These are phyloP conservation scores for Siniperca scherzeri DNA, from an alignment of 2,797 vertebrate species.

Conservation along the genomic window DNA sequence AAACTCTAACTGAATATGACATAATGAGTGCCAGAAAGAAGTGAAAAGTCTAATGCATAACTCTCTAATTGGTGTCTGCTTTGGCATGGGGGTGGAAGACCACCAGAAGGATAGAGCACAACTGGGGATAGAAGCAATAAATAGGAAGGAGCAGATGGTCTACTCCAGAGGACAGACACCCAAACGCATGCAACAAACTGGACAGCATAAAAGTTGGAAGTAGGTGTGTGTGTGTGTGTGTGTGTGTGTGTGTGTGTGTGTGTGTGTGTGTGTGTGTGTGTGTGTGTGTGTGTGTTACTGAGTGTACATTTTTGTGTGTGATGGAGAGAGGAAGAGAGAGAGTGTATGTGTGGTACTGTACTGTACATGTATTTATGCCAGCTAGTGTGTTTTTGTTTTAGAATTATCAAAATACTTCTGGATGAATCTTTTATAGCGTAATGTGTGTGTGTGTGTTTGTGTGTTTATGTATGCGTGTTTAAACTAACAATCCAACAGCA, in stretches of 20 bases:
- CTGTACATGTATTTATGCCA: conserved; percentile 7
- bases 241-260: conserved; percentile 31
- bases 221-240: conserved; percentile 47
- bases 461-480: not conserved
- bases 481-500: not conserved
- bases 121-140: conserved; percentile 86
- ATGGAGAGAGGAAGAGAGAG: not conserved
- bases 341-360: not conserved
- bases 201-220: conserved; percentile 72
- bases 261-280: conserved; percentile 15
- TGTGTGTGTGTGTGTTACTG: not conserved
- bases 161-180: conserved; percentile 81
- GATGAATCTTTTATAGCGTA: not conserved
- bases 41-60: conserved; percentile 80
- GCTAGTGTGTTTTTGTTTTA: not conserved
- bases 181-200: conserved; percentile 78
- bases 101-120: conserved; percentile 86
- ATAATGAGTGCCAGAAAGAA: conserved; percentile 80
- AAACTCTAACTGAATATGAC: conserved; percentile 76
- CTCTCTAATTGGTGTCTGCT: conserved; percentile 87
- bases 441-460: not conserved
- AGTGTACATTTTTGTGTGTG: conserved; percentile 4
- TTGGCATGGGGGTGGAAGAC: conserved; percentile 83
- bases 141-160: conserved; percentile 87
- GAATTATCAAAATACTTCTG: not conserved